phyloP scores from a whole-genome alignment of 2,797 vertebrate species.

The Amniataba percoides region DNA sequence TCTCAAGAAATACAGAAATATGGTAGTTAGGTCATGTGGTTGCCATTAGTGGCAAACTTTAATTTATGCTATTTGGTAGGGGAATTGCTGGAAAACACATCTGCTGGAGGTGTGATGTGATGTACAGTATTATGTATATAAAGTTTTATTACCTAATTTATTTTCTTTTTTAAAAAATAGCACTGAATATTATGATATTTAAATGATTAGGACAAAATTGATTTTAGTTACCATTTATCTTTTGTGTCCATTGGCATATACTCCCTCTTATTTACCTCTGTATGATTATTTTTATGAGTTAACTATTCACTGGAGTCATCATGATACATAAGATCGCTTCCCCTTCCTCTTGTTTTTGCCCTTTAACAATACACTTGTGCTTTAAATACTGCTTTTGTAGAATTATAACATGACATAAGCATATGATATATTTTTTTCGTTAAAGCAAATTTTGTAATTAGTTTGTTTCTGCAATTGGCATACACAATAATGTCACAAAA shows the following conservation, averaged over 20 bases:
- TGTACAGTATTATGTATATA: slow-evolving; percentile 99
- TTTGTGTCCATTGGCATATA: slow-evolving; percentile 82
- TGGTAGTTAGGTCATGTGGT: slow-evolving; percentile 98
- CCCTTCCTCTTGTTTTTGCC: slow-evolving; percentile 26
- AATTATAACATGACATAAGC: neutral
- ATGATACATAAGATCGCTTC: slow-evolving; percentile 38
- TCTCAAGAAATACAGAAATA: slow-evolving; percentile 99
- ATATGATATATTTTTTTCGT: slow-evolving; percentile 11
- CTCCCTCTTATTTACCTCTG: slow-evolving; percentile 52
- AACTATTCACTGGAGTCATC: slow-evolving; percentile 75
- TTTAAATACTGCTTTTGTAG: slow-evolving; percentile 15
- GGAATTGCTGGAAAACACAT: slow-evolving; percentile 79
- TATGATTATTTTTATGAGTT: slow-evolving; percentile 59
- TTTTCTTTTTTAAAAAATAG: slow-evolving; percentile 85
- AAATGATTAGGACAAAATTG: slow-evolving; percentile 69
- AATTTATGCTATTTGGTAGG: slow-evolving; percentile 76
- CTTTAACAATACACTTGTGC: slow-evolving; percentile 6
- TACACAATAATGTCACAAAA: too few species aligned
- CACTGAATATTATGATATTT: slow-evolving; percentile 84
- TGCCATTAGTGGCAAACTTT: slow-evolving; percentile 89
- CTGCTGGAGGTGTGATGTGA: slow-evolving; percentile 86
- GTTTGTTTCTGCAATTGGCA: neutral
- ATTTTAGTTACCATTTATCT: slow-evolving; percentile 65
- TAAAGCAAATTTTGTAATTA: slow-evolving; percentile 7
- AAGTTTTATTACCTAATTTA: slow-evolving; percentile 93